Evolutionary conservation across 2,797 vertebrate species (phyloP), one percentile per base, ranked within the genome.

Genomic region (Picus viridis): DNA sequence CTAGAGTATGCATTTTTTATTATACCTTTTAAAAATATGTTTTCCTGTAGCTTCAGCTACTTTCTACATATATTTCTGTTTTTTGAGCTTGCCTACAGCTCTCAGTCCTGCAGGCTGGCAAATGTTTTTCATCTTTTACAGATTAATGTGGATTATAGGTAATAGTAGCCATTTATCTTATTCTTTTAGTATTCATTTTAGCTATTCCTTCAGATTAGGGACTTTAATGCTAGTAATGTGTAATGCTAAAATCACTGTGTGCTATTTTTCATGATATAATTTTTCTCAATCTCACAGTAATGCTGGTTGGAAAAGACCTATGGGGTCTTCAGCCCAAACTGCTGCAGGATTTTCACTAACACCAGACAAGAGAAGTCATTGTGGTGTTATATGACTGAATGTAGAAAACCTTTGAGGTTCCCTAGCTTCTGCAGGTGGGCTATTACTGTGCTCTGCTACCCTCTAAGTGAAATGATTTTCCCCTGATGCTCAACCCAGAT

Each of bases 11-110:
- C 83, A 45, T 73, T 14, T 78, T 89, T 89, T 92, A 82, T 72
- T 83, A 70, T 15, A 73, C 30, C 30, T 76, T 91, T 86, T 54
- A 78, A 86, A 96, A 84, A 68, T 79, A 8, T 57, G 36, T 58
- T 89, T 95, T 79, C 62, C 20, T 56, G 26, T 78, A 53, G 6
- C 22, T 95, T 80, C 49, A 70, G 13, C 6, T 83, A 47, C 51
- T 64, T 88, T 82, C 19, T 67, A 27, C 27, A 17, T 43, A 56
- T 4, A 3, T 3, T 62, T 67, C 26, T 57, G 64, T 47, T 22
- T 81, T 71, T 86, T 43, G 39, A 53, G 22, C 20, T 73, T 79
- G 16, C 10, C 80, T 11, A 39, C 3, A 83, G 4, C 6, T 23
- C 24, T 56, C n/a, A 73, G 30, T 62, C 30, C 29, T 62, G 53